These are phyloP conservation scores for Autographa pulchrina DNA, from an alignment of 2,888 invertebrate genomes.

Conservation along the genomic window DNA sequence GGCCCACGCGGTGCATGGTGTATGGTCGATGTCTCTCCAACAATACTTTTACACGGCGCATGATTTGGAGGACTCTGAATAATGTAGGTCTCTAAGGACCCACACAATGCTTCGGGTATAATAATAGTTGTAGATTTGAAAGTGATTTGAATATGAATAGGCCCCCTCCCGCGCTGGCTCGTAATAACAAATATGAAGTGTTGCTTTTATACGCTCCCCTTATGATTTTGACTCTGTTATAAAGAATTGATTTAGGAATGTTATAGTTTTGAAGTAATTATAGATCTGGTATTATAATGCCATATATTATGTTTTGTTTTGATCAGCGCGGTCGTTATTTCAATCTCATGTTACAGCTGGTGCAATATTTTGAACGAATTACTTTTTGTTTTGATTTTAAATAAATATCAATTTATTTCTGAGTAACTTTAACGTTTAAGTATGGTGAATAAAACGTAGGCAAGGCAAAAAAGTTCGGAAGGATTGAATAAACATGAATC, in stretches of 20 bases:
- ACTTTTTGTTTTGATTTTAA: conserved; percentile 20
- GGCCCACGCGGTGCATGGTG: conserved; percentile 72
- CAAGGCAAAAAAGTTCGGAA: conserved; percentile 23
- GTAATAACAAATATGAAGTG: conserved; percentile 89
- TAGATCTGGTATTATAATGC: conserved; percentile 67
- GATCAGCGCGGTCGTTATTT: conserved; percentile 58
- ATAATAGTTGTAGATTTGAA: conserved; percentile 89
- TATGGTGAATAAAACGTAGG: neutral
- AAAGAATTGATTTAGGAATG: conserved; percentile 81
- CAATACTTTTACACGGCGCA: conserved; percentile 83
- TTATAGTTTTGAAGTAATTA: conserved; percentile 80
- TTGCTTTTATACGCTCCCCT: conserved; percentile 83
- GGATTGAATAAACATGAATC: conserved; percentile 43
- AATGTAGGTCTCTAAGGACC: conserved; percentile 87
- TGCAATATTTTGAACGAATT: conserved; percentile 27
- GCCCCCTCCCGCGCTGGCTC: conserved; percentile 85
- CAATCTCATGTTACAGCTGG: conserved; percentile 46
- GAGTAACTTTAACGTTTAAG: conserved; percentile 10
- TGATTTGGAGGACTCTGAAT: conserved; percentile 85
- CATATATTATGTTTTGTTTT: conserved; percentile 59
- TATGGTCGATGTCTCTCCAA: conserved; percentile 65
- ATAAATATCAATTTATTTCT: conserved; percentile 10
- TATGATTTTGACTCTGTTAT: conserved; percentile 84
- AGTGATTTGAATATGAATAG: conserved; percentile 89
- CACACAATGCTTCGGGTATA: conserved; percentile 84